Evolutionary conservation across 2,797 vertebrate species (phyloP).

Genomic region (Mustela erminea): DNA sequence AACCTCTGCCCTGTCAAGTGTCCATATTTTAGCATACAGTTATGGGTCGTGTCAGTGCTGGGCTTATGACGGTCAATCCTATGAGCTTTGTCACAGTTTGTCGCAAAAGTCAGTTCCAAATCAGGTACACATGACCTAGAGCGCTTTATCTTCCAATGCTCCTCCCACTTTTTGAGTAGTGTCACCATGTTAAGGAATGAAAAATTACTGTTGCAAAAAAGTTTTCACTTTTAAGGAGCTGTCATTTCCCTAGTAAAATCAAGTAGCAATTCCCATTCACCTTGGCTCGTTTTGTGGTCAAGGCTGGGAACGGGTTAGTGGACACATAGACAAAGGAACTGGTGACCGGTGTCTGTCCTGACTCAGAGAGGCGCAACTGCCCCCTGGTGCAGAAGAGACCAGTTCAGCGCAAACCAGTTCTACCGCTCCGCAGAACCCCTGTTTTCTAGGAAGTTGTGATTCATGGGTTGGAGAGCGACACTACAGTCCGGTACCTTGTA

Average conservation of each 20-base stretch:
- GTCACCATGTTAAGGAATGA: neutral
- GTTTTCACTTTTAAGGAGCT: neutral
- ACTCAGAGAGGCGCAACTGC: neutral
- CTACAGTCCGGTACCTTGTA: neutral
- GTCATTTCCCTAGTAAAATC: neutral
- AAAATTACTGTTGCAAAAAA: neutral
- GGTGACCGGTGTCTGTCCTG: neutral
- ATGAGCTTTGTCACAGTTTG: neutral
- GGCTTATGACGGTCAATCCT: neutral
- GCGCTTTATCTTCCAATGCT: neutral
- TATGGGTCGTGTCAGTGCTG: neutral
- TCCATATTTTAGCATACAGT: conserved; percentile 60
- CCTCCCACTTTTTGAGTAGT: neutral
- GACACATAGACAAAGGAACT: neutral
- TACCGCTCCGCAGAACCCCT: neutral
- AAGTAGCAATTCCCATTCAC: neutral
- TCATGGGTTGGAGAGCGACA: neutral
- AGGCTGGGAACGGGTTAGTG: neutral
- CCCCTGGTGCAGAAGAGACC: neutral
- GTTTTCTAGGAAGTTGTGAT: conserved; percentile 14
- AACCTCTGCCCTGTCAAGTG: conserved; percentile 22
- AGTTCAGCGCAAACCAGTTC: neutral
- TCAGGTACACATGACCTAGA: neutral
- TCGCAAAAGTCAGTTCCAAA: neutral
- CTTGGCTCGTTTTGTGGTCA: neutral